Evolutionary conservation across 1,140 invertebrate genomes (phyloP), one percentile per base, ranked within the genome.

Genomic region (Drosophila bifasciata): DNA sequence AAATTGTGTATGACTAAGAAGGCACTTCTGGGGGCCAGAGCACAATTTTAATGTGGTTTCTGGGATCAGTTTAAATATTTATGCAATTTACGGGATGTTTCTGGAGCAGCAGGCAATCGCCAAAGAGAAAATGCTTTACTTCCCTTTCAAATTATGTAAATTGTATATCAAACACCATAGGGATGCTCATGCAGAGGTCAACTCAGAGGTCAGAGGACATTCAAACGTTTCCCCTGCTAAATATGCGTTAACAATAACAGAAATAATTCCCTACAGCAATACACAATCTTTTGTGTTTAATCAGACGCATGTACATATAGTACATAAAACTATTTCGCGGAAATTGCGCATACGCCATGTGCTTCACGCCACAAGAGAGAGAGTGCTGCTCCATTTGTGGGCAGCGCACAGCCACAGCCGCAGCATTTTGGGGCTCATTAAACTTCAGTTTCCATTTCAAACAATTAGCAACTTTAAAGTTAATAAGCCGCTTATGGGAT

Each of bases 401-500:
- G 9, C n/a, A 32, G 40, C 46, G 19, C 13, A 39, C 32, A 44
- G 21, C 21, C 19, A 17, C 49, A 48, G 32, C 53, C 50, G 19
- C 68, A 58, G 32, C 32, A 36, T 36, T 32, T 50, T 51, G 52
- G 59, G 15, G 63, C 36, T 51, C 56, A 60, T 57, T 63, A 36
- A 45, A 53, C 23, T 13, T 25, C 62, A 60, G 50, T 67, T 74
- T 50, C 32, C 36, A 45, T 70, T 80, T 74, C 43, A 70, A 45
- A 49, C 57, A 80, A 86, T 85, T 80, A 75, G 43, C 51, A 81
- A 70, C 48, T 77, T 86, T 81, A 76, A 74, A 51, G 39, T 51
- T 50, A 50, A 67, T 74, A 81, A 81, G 81, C 81, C 23, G 73
- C 63, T 74, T 80, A 58, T 48, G 51, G 60, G 51, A 48, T 36